phyloP scores from a whole-genome alignment of 2,888 invertebrate genomes.

The Caradrina kadenii region DNA sequence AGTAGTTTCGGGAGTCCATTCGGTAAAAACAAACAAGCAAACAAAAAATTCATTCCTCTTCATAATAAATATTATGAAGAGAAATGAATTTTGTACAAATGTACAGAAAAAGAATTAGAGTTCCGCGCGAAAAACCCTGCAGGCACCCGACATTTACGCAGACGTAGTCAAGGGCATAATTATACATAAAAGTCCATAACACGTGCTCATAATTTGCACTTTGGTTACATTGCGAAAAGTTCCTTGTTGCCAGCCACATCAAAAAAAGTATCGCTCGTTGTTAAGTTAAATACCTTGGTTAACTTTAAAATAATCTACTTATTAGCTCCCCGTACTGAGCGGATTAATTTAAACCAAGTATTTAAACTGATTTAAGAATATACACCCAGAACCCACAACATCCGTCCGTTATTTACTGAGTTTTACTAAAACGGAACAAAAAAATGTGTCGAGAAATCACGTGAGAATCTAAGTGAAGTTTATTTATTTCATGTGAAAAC shows the following conservation, averaged over 20 bases:
- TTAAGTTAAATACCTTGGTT: neutral
- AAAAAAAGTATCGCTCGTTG: neutral
- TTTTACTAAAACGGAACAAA: neutral
- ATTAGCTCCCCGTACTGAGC: neutral
- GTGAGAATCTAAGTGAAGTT: slow-evolving; percentile 1
- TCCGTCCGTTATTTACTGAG: neutral
- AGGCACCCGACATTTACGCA: too few species aligned
- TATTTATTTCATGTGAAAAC: slow-evolving; percentile 7
- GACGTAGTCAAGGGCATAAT: too few species aligned
- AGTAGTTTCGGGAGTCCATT: too few species aligned
- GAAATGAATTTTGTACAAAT: too few species aligned
- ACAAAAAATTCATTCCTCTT: too few species aligned
- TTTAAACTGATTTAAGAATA: neutral
- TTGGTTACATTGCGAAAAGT: neutral
- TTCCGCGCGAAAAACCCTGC: too few species aligned
- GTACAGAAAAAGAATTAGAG: too few species aligned
- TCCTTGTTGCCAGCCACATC: too few species aligned
- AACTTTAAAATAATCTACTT: neutral
- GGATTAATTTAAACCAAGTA: neutral
- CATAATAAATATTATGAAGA: too few species aligned
- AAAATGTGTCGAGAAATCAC: neutral
- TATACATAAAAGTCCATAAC: too few species aligned
- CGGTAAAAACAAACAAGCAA: too few species aligned
- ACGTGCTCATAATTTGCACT: too few species aligned
- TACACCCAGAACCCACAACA: neutral